phyloP scores from a whole-genome alignment of 2,113 vertebrate species.

The Pachyramphus minor region DNA sequence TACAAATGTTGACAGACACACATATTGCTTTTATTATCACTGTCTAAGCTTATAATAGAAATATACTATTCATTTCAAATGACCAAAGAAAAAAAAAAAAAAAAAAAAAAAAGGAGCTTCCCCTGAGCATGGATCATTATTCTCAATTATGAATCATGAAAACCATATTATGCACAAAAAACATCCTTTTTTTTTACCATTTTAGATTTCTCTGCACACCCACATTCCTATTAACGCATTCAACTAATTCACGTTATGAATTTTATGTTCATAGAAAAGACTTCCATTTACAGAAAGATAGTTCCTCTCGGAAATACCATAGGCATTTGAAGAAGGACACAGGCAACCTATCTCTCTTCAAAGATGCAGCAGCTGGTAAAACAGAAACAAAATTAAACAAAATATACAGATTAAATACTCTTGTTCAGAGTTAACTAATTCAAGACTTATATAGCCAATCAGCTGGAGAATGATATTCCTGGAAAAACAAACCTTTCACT shows the following conservation, averaged over 20 bases:
- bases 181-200: background rate
- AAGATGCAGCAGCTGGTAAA: background rate
- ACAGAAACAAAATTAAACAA: background rate
- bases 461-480: background rate
- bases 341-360: background rate
- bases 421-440: background rate
- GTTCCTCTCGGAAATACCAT: background rate
- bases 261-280: background rate
- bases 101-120: background rate
- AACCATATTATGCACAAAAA: background rate
- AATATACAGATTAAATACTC: background rate
- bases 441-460: background rate
- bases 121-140: background rate
- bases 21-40: conserved; percentile 23
- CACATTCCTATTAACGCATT: background rate
- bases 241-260: background rate
- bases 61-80: background rate
- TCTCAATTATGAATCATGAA: background rate
- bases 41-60: background rate
- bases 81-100: background rate
- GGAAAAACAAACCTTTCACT: background rate
- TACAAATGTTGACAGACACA: background rate
- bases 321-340: background rate
- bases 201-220: background rate
- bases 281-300: background rate